Evolutionary conservation across 1,140 invertebrate species (phyloP), one percentile per base, ranked within the genome.

Genomic region (Gonatopus flavifemur): DNA sequence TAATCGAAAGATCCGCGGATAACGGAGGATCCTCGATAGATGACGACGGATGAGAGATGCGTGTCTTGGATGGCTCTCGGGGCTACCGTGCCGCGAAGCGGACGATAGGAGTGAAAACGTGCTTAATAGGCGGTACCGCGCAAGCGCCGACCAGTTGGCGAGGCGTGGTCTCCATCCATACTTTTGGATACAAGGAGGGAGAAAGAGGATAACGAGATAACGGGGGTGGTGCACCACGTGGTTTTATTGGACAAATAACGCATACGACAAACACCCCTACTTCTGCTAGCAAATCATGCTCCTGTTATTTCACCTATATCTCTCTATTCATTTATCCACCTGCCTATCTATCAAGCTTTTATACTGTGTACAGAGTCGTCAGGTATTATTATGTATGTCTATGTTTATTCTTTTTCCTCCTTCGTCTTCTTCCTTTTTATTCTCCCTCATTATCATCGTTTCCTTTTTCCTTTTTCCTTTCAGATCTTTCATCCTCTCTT

Each of bases 161-260:
- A 52, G 61, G 64, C 66, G 69, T 61, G 58, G 64, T 50, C 44
- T 51, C 28, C 31, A n/a, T n/a, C n/a, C n/a, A n/a, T n/a, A n/a
- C n/a, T n/a, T n/a, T n/a, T 32, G 51, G 16, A 20, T 12, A 22
- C 8, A 12, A 18, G 9, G 4, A 9, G 10, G 36, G 36, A 18
- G 36, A 3, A n/a, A n/a, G 6, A 12, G 6, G 36, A 19, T 10
- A 38, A 20, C 12, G 31, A 20, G 30, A 15, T 37, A 20, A 57
- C 51, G 43, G 51, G 49, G 56, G 56, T 50, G 55, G 51, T 38
- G 20, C 57, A 50, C 71, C 72, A 76, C 73, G 72, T 76, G 73
- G 66, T 71, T 72, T 72, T 76, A 74, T 73, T 76, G 73, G 72
- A 64, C 71, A 76, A 76, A 76, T 74, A 75, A 72, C 66, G 65